Conservation (phyloP, 2,888 invertebrate species). For the Cordilura impudica region DNA sequence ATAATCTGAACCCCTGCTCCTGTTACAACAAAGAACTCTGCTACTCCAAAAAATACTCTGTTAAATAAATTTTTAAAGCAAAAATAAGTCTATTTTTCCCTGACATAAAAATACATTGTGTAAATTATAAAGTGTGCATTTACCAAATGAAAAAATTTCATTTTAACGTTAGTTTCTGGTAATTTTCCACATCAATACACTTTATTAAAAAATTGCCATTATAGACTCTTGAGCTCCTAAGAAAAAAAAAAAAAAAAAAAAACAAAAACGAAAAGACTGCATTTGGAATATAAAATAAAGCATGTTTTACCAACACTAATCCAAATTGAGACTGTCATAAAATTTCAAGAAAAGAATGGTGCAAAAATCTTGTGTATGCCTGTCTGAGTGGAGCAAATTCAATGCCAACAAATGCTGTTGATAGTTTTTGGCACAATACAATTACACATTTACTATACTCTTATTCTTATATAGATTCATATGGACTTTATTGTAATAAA, state of each 20-base stretch:
- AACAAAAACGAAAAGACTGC: slow-evolving; percentile 8
- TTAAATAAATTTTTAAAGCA: too few species aligned
- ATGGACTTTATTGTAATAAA: not conserved
- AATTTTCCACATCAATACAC: slow-evolving; percentile 52
- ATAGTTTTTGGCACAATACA: slow-evolving; percentile 51
- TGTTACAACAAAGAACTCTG: too few species aligned
- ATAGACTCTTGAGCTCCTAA: not conserved
- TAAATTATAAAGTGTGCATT: not conserved
- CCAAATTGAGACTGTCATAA: slow-evolving; percentile 57
- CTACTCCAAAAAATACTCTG: too few species aligned
- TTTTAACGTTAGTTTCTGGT: slow-evolving; percentile 47
- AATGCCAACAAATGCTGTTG: slow-evolving; percentile 44
- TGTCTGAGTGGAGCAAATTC: slow-evolving; percentile 7
- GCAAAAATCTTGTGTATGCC: slow-evolving; percentile 4
- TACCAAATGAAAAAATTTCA: slow-evolving; percentile 6
- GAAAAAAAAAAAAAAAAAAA: not conserved
- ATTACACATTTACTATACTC: not conserved
- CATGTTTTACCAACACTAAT: slow-evolving; percentile 47
- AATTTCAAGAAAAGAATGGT: slow-evolving; percentile 3
- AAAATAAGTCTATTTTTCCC: too few species aligned
- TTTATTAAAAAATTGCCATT: slow-evolving; percentile 26
- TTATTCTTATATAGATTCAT: not conserved
- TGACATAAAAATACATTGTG: not conserved
- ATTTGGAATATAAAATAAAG: slow-evolving; percentile 45
- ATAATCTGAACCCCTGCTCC: too few species aligned